Conservation (phyloP, 2,113 vertebrate species). For the Gymnocephalus cernua region DNA sequence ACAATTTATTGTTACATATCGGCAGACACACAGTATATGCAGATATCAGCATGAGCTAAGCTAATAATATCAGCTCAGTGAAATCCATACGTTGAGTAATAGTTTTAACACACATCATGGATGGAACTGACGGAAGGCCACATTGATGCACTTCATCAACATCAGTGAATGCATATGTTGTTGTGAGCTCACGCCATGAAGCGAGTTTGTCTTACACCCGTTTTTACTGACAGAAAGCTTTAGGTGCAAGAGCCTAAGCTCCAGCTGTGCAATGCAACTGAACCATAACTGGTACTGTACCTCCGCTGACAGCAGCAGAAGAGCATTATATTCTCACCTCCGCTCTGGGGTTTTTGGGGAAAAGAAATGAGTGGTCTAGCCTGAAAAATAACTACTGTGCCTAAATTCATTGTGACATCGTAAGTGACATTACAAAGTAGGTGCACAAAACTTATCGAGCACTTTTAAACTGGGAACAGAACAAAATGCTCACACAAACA, state of each 20-base stretch:
- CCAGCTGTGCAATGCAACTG: constrained; percentile 8
- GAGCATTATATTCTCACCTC: background rate
- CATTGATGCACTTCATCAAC: background rate
- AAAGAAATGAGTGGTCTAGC: background rate
- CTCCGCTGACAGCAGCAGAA: background rate
- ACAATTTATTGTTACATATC: background rate
- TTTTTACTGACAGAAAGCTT: constrained; percentile 1
- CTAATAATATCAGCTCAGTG: background rate
- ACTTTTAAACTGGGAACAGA: background rate
- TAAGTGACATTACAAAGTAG: background rate
- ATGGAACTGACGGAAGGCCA: background rate
- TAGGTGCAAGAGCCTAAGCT: background rate
- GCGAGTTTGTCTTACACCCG: background rate
- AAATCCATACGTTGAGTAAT: background rate
- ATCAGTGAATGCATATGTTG: background rate
- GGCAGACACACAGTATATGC: background rate
- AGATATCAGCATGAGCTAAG: background rate
- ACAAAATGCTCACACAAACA: background rate
- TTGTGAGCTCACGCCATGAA: background rate
- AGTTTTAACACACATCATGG: background rate
- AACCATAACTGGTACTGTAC: background rate
- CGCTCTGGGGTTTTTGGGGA: too few relatives aligned
- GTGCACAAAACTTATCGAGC: background rate
- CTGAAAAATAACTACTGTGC: background rate
- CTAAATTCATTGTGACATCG: background rate